Percentiles rank a stretch among this genome's conserved stretches.
phyloP scores from a whole-genome alignment of 2,888 invertebrate species.

The Halictus quadricinctus region DNA sequence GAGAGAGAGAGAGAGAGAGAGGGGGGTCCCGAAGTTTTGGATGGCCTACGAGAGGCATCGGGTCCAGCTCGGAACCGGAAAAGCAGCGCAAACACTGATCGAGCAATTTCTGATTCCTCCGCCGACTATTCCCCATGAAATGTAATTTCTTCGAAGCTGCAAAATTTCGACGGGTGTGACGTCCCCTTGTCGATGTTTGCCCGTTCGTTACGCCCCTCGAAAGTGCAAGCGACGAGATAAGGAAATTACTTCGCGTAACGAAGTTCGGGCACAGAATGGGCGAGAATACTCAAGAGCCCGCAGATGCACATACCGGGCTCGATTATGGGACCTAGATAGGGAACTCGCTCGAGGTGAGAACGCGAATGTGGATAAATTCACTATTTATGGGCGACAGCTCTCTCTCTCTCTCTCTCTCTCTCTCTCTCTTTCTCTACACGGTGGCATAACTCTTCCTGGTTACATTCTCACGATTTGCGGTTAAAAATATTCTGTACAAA shows the following conservation, averaged over 20 bases:
- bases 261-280: conserved; percentile 36
- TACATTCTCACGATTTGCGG: background rate
- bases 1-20: too few species aligned
- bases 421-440: background rate
- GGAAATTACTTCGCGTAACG: conserved; percentile 44
- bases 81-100: conserved; percentile 69
- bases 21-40: background rate
- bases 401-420: too few species aligned
- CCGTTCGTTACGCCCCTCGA: conserved; percentile 46
- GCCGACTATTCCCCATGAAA: conserved; percentile 17
- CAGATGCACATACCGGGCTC: conserved; percentile 13
- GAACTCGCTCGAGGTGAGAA: conserved; percentile 3
- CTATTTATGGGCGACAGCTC: background rate
- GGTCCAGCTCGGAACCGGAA: conserved; percentile 47
- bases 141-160: conserved; percentile 56
- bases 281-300: conserved; percentile 9
- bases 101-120: conserved; percentile 67
- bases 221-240: conserved; percentile 45
- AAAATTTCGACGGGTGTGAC: conserved; percentile 17
- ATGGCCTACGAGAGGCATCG: conserved; percentile 22
- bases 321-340: conserved; percentile 24
- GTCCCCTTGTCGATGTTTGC: conserved; percentile 33
- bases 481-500: background rate
- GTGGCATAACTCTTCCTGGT: background rate
- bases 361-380: conserved; percentile 20